phyloP scores from a whole-genome alignment of 2,113 vertebrate genomes.

The Phylloscopus whistleri region DNA sequence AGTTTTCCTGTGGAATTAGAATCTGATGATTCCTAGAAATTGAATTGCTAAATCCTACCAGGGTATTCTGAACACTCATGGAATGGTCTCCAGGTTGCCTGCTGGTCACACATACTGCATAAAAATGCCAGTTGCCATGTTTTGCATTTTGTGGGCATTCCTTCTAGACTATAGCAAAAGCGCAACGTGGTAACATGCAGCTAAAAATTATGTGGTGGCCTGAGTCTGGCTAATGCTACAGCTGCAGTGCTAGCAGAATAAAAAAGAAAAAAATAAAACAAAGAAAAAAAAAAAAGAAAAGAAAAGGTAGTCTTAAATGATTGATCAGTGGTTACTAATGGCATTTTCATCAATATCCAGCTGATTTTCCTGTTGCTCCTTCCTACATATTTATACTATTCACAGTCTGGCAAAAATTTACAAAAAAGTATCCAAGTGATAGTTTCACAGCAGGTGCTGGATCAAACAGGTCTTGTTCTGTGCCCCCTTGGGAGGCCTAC shows the following conservation, averaged over 20 bases:
- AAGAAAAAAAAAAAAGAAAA: background rate
- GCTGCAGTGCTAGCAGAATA: background rate
- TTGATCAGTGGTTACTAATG: conserved; percentile 62
- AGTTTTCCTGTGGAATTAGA: background rate
- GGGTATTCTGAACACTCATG: background rate
- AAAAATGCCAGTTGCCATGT: background rate
- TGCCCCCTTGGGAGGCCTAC: conserved; percentile 80
- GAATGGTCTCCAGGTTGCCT: background rate
- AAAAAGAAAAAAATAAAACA: background rate
- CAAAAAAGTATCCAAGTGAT: conserved; percentile 85
- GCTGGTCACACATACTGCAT: background rate
- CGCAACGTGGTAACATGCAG: background rate
- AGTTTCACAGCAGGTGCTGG: conserved; percentile 93
- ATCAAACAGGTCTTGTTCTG: conserved; percentile 91
- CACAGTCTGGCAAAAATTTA: conserved; percentile 80
- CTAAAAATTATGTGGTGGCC: background rate
- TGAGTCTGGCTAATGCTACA: background rate
- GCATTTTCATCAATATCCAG: conserved; percentile 66
- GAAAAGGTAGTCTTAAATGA: background rate
- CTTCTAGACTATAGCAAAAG: background rate
- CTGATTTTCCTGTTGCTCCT: conserved; percentile 66
- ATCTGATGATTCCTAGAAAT: background rate
- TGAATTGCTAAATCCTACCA: background rate
- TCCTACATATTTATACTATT: conserved; percentile 76
- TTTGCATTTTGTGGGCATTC: background rate